Percentiles rank a stretch among this genome's conserved stretches.
phyloP scores from a whole-genome alignment of 2,888 invertebrate species.

The Argyresthia goedartella region DNA sequence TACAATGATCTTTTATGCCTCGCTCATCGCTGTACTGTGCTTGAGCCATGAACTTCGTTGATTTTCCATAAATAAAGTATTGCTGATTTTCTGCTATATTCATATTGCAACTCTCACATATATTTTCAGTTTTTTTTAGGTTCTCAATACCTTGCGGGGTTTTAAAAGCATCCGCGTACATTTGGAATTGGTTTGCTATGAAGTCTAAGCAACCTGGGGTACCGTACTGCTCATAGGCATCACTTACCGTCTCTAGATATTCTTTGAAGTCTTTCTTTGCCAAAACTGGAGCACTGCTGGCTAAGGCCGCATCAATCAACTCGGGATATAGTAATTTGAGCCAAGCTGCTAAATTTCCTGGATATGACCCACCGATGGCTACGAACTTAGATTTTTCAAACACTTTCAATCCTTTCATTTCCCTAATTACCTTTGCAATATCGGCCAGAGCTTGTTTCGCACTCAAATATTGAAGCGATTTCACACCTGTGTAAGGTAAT shows the following conservation, averaged over 20 bases:
- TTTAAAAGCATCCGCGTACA: conserved; percentile 33
- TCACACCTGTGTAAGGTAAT: conserved; percentile 25
- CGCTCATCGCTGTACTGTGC: conserved; percentile 41
- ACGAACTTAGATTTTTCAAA: conserved; percentile 43
- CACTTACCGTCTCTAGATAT: conserved; percentile 47
- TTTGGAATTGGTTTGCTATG: conserved; percentile 31
- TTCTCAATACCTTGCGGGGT: conserved; percentile 30
- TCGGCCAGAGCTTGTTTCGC: conserved; percentile 51
- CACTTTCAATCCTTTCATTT: conserved; percentile 25
- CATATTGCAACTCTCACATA: conserved; percentile 41
- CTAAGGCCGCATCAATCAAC: conserved; percentile 46
- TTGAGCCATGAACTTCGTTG: conserved; percentile 28
- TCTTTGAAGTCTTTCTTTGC: conserved; percentile 52
- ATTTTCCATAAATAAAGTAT: conserved; percentile 40
- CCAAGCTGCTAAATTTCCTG: conserved; percentile 58
- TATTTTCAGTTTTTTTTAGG: conserved; percentile 41
- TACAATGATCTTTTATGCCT: conserved; percentile 32
- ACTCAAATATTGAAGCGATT: conserved; percentile 40
- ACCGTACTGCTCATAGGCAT: conserved; percentile 43
- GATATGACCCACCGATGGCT: conserved; percentile 51
- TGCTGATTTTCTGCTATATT: conserved; percentile 34
- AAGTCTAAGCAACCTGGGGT: conserved; percentile 29
- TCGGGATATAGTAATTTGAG: conserved; percentile 44
- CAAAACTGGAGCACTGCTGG: conserved; percentile 53
- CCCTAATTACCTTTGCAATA: conserved; percentile 30